phyloP scores from a whole-genome alignment of 2,113 vertebrate genomes.

The Platysteira castanea region DNA sequence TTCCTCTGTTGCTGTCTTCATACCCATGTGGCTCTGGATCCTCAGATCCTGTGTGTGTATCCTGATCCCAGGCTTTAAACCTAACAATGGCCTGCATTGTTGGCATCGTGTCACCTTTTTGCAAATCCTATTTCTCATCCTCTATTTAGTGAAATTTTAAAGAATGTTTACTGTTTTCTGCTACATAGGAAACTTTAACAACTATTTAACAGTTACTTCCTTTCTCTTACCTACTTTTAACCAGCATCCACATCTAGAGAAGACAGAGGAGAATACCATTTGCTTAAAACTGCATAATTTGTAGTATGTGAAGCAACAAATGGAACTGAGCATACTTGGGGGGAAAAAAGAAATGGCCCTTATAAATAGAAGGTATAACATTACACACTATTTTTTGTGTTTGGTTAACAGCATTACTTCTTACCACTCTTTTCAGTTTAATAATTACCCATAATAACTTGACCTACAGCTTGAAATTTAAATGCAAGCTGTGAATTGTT shows the following conservation, averaged over 20 bases:
- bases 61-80: background rate
- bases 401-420: background rate
- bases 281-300: background rate
- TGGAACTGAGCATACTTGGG: background rate
- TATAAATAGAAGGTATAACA: background rate
- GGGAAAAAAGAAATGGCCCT: background rate
- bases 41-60: accelerated
- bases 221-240: background rate
- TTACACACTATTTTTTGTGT: background rate
- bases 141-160: background rate
- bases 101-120: background rate
- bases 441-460: background rate
- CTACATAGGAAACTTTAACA: background rate
- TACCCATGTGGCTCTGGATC: background rate
- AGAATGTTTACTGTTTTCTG: background rate
- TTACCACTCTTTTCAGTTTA: background rate
- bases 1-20: background rate
- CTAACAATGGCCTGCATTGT: background rate
- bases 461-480: background rate
- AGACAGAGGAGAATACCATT: background rate
- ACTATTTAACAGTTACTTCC: background rate
- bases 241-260: background rate
- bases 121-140: background rate
- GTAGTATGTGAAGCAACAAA: background rate
- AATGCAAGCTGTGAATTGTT: background rate